Base-by-base conservation (phyloP, 2,888 invertebrate species). In the Tromatobia lineatoria region DNA sequence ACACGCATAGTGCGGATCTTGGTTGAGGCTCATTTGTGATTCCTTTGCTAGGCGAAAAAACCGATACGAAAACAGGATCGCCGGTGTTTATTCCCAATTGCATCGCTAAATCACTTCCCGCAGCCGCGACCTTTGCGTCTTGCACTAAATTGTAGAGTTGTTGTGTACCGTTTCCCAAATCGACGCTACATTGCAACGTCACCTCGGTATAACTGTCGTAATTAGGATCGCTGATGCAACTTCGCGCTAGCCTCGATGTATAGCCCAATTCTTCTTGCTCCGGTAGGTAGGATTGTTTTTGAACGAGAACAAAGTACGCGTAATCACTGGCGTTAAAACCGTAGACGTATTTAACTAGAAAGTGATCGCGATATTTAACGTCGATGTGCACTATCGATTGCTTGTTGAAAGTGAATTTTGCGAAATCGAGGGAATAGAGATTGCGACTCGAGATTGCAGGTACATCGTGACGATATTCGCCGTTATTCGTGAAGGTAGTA, bases 161-260 rank as follows among this genome's bases (percentile, higher is more conserved):
- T 6, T 90, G 88, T 25, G 89, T 91, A 1, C 91, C 91, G 90
- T 95, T 95, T 87, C 95, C 95, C 90, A 96, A 95, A 83, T 95
- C 95, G 70, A 96, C 96, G 88, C 95, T 94, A 94, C 99, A 99
- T 93, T 98, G 97, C 82, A 99, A 95, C 18, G 99, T 99, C 73
- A 99, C 97, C 94, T 99, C 99, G 0, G 99, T 98, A 93, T 99
- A 99, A 92, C 99, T 99, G 93, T 99, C 98, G 94, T 99, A 99
- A 93, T 98, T 97, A 25, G 97, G 96, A 94, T 99, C 99, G 89
- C 97, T 97, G 83, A 98, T 98, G 94, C 99, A 99, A 80, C 98
- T 98, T 54, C 99, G 96, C 0, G 98, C 97, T 85, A 99, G 94
- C 29, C 99, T 96, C 7, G 98, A 97, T 75, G 98, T 97, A 94